These are phyloP conservation scores for Gila robusta DNA, from an alignment of 2,797 vertebrate species.

Conservation along the genomic window DNA sequence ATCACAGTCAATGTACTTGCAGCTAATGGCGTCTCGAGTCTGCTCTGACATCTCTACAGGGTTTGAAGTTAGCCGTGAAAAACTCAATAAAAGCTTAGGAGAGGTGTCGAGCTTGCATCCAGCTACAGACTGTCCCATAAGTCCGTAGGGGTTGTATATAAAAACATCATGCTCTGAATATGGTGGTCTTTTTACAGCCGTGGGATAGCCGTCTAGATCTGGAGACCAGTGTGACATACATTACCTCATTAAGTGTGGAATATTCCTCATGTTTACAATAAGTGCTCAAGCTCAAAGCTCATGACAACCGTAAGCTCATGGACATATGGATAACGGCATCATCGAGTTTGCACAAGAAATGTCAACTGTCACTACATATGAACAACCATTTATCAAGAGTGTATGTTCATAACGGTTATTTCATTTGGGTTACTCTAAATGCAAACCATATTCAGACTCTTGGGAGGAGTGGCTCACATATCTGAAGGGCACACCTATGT, in stretches of 20 bases:
- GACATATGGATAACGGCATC: slow-evolving; percentile 1
- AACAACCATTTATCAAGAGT: slow-evolving; percentile 2
- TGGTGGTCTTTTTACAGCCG: background rate
- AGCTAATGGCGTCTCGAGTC: slow-evolving; percentile 70
- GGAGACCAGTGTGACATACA: background rate
- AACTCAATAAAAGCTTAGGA: slow-evolving; percentile 68
- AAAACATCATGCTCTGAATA: slow-evolving; percentile 46
- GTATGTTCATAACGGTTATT: background rate
- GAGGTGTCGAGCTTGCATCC: slow-evolving; percentile 36
- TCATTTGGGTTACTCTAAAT: background rate
- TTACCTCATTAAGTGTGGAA: background rate
- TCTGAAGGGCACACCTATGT: background rate
- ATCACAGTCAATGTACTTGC: slow-evolving; percentile 51
- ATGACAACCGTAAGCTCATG: background rate
- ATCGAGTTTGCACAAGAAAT: background rate
- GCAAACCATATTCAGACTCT: background rate
- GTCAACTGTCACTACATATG: background rate
- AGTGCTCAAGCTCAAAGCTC: slow-evolving; percentile 1
- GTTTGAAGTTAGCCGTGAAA: slow-evolving; percentile 68
- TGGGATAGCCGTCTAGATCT: slow-evolving; percentile 5
- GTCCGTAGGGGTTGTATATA: slow-evolving; percentile 41
- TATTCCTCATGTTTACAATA: background rate
- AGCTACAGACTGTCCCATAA: slow-evolving; percentile 44
- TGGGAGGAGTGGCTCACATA: background rate
- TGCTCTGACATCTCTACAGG: slow-evolving; percentile 69